Base-by-base conservation (phyloP, 2,888 invertebrate species). In the Augiades crinisus region DNA sequence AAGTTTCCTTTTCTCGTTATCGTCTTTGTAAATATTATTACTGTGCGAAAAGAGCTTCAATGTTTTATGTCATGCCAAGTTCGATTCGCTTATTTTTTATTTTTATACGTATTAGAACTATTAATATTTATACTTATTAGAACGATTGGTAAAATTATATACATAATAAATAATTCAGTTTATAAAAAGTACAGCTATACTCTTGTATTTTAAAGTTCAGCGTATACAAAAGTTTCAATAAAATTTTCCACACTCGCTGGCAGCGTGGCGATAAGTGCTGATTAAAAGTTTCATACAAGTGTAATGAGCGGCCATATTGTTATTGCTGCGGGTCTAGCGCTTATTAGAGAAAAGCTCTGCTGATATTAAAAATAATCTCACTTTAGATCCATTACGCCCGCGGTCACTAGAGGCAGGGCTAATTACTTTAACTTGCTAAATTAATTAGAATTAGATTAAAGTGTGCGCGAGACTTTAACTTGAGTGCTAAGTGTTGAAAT, bases 271-370 rank as follows among this genome's bases (percentile, higher is more conserved):
- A 64, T 77, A 75, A 79, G 78, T 80, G 74, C 68, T 76, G 75
- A 78, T 80, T 80, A 78, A 78, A 81, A 75, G 68, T 78, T 81
- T 74, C 68, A 75, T 74, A 51, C 50, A 44, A 51, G 50, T 53
- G 55, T 56, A 57, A 59, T 40, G 57, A 61, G 54, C 56, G 56
- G 55, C 53, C 54, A 57, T 47, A 64, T 62, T 61, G 60, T 63
- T 62, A 60, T 63, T 59, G 60, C 58, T 54, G 13, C 52, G 31
- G 19, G 38, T 52, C 31, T 44, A 36, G 44, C 37, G 37, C 37
- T 44, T 51, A 51, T 51, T 44, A 44, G 36, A 44, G 50, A 44
- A 43, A 47, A 44, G 47, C 47, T 47, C 36, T 19, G 47, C 47
- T 47, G 19, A 47, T 47, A 45, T 53, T 47, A 53, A 51, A 44